Percentiles rank a stretch among this genome's conserved stretches.
Conservation (phyloP, 2,113 vertebrate species). For the Columbina picui region DNA sequence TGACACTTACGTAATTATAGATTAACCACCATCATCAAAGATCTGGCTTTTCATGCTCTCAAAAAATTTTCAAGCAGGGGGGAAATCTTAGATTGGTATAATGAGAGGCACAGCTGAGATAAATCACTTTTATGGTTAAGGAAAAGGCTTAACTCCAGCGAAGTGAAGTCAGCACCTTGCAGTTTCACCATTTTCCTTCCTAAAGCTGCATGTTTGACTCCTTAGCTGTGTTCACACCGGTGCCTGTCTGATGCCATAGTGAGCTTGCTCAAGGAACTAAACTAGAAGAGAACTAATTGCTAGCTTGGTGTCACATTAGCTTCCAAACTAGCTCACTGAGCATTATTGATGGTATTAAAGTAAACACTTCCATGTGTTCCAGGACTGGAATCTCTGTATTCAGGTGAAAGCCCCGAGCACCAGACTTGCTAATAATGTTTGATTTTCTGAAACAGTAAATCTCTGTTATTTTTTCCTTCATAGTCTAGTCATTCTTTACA, state of each 20-base stretch:
- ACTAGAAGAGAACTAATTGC: not conserved
- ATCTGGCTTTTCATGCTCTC: constrained; percentile 20
- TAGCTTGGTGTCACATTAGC: not conserved
- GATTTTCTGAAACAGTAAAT: not conserved
- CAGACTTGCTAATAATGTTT: not conserved
- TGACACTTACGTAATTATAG: constrained; percentile 28
- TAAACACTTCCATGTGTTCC: not conserved
- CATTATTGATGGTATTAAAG: not conserved
- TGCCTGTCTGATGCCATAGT: not conserved
- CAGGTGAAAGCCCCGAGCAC: not conserved
- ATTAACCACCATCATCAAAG: constrained; percentile 18
- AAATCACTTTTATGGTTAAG: not conserved
- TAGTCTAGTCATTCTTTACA: not conserved
- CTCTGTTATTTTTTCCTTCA: not conserved
- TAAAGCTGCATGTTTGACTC: not conserved
- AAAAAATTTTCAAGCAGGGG: not conserved
- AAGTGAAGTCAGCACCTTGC: not conserved
- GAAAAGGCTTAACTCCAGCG: not conserved
- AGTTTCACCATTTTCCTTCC: not conserved
- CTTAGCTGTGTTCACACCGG: not conserved
- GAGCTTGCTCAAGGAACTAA: not conserved
- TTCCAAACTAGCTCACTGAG: not conserved
- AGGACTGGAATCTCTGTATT: not conserved
- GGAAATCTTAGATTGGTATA: not conserved
- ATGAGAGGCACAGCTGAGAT: not conserved